Conservation (phyloP, 2,888 invertebrate genomes). For the Drosophila testacea region DNA sequence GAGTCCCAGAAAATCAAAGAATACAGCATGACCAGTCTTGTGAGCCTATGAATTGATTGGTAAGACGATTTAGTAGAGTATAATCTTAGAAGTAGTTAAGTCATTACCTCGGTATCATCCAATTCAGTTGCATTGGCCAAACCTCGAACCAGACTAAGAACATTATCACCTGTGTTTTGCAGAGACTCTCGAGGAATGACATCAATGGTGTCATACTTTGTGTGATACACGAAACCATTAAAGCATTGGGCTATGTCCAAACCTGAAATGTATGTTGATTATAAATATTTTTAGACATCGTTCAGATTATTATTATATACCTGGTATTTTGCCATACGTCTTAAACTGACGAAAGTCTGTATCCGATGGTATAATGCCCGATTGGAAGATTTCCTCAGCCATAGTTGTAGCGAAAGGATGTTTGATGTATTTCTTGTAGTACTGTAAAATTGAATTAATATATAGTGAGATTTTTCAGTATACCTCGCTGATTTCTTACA, state of each 20-base stretch:
- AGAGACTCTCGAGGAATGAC: slow-evolving; percentile 88
- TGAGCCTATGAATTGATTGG: slow-evolving; percentile 72
- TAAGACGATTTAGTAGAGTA: background rate
- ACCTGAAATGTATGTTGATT: slow-evolving; percentile 85
- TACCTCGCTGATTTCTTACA: slow-evolving; percentile 72
- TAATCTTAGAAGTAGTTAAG: background rate
- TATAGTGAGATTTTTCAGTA: background rate
- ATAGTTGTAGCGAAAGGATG: slow-evolving; percentile 87
- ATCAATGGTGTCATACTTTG: slow-evolving; percentile 88
- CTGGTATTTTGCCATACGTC: slow-evolving; percentile 69
- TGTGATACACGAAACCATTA: slow-evolving; percentile 92
- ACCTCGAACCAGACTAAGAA: slow-evolving; percentile 86
- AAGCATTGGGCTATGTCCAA: slow-evolving; percentile 91
- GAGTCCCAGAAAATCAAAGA: slow-evolving; percentile 90
- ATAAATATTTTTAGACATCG: background rate
- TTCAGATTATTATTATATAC: slow-evolving; percentile 8
- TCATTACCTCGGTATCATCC: slow-evolving; percentile 65
- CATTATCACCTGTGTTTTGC: slow-evolving; percentile 90
- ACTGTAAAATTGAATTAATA: slow-evolving; percentile 64
- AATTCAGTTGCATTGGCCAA: slow-evolving; percentile 85
- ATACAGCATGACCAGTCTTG: slow-evolving; percentile 86
- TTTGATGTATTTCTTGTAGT: slow-evolving; percentile 85
- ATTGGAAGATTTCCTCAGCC: slow-evolving; percentile 88
- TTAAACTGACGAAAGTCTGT: slow-evolving; percentile 86
- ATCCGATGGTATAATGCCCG: slow-evolving; percentile 88